A percentile compares a stretch with the other conserved stretches of the same genome.
phyloP scores from a whole-genome alignment of 1,140 invertebrate genomes.

The Gryon sp. region DNA sequence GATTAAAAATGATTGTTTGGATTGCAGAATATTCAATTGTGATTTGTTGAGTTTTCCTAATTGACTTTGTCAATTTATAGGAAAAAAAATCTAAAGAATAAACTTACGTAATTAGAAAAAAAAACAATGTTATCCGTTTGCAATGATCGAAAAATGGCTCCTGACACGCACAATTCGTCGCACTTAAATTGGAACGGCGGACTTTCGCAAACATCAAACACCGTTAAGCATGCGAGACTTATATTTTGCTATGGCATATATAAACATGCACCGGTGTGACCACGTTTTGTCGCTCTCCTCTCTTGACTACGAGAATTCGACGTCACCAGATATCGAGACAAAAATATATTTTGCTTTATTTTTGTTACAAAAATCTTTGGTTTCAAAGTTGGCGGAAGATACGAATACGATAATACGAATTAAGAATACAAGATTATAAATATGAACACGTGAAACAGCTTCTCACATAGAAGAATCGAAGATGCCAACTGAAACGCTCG shows the following conservation, averaged over 20 bases:
- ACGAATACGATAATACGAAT: too few species aligned
- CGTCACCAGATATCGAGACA: too few species aligned
- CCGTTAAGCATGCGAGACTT: constrained; percentile 40
- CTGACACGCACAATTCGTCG: constrained; percentile 40
- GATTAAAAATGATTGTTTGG: too few species aligned
- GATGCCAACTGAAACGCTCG: constrained; percentile 52
- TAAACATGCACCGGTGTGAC: constrained; percentile 46
- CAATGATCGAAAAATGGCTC: constrained; percentile 9
- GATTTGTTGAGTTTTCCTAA: too few species aligned
- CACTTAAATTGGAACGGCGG: constrained; percentile 31
- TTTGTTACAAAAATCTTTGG: too few species aligned
- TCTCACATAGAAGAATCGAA: constrained; percentile 33
- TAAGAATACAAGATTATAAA: constrained; percentile 4
- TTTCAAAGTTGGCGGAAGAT: too few species aligned
- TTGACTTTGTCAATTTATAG: too few species aligned
- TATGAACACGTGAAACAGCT: constrained; percentile 5
- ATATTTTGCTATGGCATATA: constrained; percentile 28
- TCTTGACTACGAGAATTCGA: too few species aligned
- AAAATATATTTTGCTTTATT: too few species aligned
- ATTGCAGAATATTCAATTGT: too few species aligned
- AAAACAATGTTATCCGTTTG: not conserved
- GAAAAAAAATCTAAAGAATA: constrained; percentile 8
- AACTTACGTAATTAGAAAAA: constrained; percentile 25
- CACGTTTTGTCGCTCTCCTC: constrained; percentile 43
- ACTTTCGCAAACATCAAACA: constrained; percentile 35